phyloP scores from a whole-genome alignment of 2,888 invertebrate genomes.

The Mythimna vitellina region DNA sequence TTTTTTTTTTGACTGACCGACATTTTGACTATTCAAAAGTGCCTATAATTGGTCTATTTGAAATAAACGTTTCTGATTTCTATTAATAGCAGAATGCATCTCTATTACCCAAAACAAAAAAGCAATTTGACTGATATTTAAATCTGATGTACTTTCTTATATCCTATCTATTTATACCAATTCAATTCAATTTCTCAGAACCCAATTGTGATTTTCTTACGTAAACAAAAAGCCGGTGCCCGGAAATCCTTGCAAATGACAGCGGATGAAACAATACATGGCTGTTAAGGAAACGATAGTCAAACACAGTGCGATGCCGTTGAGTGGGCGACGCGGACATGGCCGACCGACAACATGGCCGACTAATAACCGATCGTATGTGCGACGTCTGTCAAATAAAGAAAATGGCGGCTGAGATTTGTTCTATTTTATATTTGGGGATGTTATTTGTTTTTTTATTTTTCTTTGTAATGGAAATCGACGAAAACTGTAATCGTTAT shows the following conservation, averaged over 20 bases:
- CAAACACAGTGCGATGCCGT: slow-evolving; percentile 37
- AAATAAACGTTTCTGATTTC: too few relatives aligned
- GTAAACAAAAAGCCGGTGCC: slow-evolving; percentile 30
- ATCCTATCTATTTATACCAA: slow-evolving; percentile 4
- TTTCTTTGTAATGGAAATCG: neutral
- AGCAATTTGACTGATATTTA: neutral
- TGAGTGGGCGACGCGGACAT: slow-evolving; percentile 31
- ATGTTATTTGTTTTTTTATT: neutral
- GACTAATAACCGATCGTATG: slow-evolving; percentile 34
- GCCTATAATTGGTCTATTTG: too few relatives aligned
- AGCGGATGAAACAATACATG: slow-evolving; percentile 37
- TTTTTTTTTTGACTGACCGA: too few relatives aligned
- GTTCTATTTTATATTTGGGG: neutral
- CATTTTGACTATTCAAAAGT: too few relatives aligned
- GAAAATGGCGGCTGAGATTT: slow-evolving; percentile 17
- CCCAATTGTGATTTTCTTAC: slow-evolving; percentile 12
- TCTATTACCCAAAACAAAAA: neutral
- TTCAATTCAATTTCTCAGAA: slow-evolving; percentile 10
- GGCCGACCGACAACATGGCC: slow-evolving; percentile 22
- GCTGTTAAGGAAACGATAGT: slow-evolving; percentile 38
- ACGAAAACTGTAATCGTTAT: too few relatives aligned
- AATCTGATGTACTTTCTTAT: neutral
- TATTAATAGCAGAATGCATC: neutral
- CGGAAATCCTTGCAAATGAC: slow-evolving; percentile 32
- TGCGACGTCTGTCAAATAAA: slow-evolving; percentile 25